These are phyloP conservation scores for Heliconius ethilla DNA, from an alignment of 2,888 invertebrate genomes.

Conservation along the genomic window DNA sequence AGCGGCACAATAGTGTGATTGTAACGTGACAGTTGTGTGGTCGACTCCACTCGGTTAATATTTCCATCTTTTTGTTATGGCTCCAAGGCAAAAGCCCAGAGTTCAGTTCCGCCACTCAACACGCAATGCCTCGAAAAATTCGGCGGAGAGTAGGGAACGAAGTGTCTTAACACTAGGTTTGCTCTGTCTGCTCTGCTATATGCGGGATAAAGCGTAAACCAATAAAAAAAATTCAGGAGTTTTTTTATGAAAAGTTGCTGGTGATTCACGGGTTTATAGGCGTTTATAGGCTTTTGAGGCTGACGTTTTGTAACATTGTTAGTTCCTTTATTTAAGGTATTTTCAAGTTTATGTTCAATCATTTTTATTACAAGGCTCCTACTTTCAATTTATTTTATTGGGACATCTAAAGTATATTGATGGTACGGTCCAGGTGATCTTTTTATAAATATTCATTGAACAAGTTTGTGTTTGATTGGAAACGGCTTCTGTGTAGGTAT, in stretches of 20 bases:
- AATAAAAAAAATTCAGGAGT: constrained; percentile 54
- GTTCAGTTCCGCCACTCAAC: neutral
- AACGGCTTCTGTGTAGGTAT: neutral
- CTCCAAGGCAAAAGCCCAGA: neutral
- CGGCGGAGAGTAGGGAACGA: neutral
- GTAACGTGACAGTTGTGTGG: neutral
- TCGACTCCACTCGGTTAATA: neutral
- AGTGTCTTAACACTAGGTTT: neutral
- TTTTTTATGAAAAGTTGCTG: constrained; percentile 64
- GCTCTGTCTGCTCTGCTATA: neutral
- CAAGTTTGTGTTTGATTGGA: constrained; percentile 22
- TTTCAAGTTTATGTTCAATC: constrained; percentile 61
- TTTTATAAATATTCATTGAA: constrained; percentile 26
- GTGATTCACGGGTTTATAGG: constrained; percentile 60
- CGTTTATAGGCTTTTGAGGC: constrained; percentile 53
- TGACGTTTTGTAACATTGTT: constrained; percentile 61
- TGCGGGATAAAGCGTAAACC: neutral
- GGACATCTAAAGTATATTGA: constrained; percentile 48
- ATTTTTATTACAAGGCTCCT: constrained; percentile 59
- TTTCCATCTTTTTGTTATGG: neutral
- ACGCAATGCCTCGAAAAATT: neutral
- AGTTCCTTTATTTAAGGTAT: constrained; percentile 66
- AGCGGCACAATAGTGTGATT: too few species aligned
- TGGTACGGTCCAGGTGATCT: neutral
- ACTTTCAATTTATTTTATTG: constrained; percentile 59